These are phyloP conservation scores for Drosophila kuntzei DNA, from an alignment of 2,888 invertebrate genomes.

Conservation along the genomic window DNA sequence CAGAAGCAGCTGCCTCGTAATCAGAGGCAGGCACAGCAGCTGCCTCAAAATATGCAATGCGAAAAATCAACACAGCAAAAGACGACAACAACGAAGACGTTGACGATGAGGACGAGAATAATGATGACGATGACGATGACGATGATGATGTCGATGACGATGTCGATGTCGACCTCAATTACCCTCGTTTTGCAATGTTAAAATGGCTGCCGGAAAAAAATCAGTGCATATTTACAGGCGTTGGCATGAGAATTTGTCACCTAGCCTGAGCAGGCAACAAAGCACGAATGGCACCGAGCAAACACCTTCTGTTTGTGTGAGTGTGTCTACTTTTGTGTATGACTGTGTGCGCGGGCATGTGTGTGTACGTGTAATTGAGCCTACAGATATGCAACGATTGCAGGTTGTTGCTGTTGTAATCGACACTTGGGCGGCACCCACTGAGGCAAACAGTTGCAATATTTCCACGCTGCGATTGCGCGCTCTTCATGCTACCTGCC, in stretches of 20 bases:
- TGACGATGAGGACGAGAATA: conserved; percentile 25
- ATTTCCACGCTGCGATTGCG: conserved; percentile 62
- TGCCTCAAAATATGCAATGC: conserved; percentile 75
- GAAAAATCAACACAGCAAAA: conserved; percentile 76
- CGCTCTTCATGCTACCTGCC: conserved; percentile 39
- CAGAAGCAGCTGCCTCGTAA: conserved; percentile 50
- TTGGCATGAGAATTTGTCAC: conserved; percentile 80
- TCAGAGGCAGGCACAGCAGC: conserved; percentile 55
- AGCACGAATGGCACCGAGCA: conserved; percentile 66
- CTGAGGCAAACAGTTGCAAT: conserved; percentile 66
- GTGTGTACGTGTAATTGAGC: conserved; percentile 65
- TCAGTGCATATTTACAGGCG: conserved; percentile 80
- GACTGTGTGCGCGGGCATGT: conserved; percentile 20
- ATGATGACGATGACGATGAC: neutral
- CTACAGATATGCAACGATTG: conserved; percentile 77
- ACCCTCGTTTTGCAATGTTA: conserved; percentile 69
- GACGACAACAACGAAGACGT: conserved; percentile 19
- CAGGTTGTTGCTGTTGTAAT: conserved; percentile 72
- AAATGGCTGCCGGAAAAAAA: conserved; percentile 53
- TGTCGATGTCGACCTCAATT: conserved; percentile 71
- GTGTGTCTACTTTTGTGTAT: conserved; percentile 7
- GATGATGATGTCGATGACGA: conserved; percentile 49
- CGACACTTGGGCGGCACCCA: conserved; percentile 83
- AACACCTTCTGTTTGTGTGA: conserved; percentile 55
- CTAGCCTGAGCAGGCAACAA: conserved; percentile 56